Conservation (phyloP, 2,113 vertebrate species). For the Beaufortia kweichowensis region DNA sequence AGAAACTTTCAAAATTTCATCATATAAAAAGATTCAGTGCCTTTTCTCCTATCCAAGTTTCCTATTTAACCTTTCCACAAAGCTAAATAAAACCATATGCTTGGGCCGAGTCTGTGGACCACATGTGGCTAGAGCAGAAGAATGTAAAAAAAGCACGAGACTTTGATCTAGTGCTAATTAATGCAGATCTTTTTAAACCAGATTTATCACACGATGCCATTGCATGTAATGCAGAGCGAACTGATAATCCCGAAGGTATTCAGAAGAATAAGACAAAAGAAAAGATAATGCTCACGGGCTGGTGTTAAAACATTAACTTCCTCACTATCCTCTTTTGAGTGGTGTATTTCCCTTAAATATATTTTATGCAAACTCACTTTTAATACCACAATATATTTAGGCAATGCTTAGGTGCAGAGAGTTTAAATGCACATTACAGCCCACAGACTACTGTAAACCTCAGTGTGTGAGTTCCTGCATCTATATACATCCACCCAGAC, state of each 20-base stretch:
- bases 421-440: constrained; percentile 44
- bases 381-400: constrained; percentile 9
- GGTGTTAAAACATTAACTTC: no score
- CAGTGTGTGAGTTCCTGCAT: constrained; percentile 50
- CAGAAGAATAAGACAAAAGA: not conserved
- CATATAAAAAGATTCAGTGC: constrained; percentile 61
- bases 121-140: constrained; percentile 61
- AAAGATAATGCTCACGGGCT: not conserved
- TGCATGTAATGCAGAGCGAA: constrained; percentile 40
- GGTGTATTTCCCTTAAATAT: no score
- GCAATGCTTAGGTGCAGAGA: constrained; percentile 46
- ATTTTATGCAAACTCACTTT: constrained; percentile 6
- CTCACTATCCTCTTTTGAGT: no score
- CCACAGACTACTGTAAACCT: constrained; percentile 51
- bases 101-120: constrained; percentile 59
- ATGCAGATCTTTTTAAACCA: constrained; percentile 58
- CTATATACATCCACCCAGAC: constrained; percentile 49
- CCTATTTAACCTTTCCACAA: constrained; percentile 75
- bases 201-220: constrained; percentile 44
- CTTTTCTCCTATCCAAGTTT: constrained; percentile 67
- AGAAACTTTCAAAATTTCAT: constrained; percentile 56
- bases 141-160: constrained; percentile 33
- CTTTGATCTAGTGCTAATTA: constrained; percentile 66
- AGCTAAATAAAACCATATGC: constrained; percentile 78
- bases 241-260: constrained; percentile 17